Percentiles rank a stretch among this genome's conserved stretches.
phyloP scores from a whole-genome alignment of 2,113 vertebrate genomes.

The Thamnophis sirtalis region DNA sequence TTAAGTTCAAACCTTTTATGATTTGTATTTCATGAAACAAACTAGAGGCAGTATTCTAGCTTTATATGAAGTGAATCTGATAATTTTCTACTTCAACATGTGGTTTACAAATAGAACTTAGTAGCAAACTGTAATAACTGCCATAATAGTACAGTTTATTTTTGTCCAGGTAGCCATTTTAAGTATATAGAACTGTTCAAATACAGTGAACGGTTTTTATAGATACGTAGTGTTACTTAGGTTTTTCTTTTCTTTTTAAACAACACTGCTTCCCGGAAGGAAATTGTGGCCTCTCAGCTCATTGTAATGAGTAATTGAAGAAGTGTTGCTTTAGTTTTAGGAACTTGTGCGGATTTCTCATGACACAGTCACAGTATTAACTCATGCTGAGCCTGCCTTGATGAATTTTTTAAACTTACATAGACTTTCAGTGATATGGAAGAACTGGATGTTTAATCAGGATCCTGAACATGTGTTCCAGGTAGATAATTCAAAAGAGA shows the following conservation, averaged over 20 bases:
- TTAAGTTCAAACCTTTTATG: not conserved
- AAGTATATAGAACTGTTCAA: not conserved
- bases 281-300: slow-evolving; percentile 67
- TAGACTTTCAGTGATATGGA: slow-evolving; percentile 80
- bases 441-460: slow-evolving; percentile 89
- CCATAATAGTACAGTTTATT: not conserved
- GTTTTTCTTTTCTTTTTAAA: slow-evolving; percentile 56
- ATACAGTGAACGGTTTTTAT: slow-evolving; percentile 37
- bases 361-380: not conserved
- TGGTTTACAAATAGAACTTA: not conserved
- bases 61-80: not conserved
- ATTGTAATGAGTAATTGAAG: slow-evolving; percentile 55
- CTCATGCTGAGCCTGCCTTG: slow-evolving; percentile 49
- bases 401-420: slow-evolving; percentile 80
- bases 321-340: slow-evolving; percentile 10
- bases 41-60: not conserved
- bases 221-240: slow-evolving; percentile 46
- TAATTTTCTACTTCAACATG: not conserved
- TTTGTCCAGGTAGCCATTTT: slow-evolving; percentile 17
- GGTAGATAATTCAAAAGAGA: slow-evolving; percentile 91
- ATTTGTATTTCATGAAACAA: not conserved
- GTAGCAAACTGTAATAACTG: not conserved
- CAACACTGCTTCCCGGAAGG: slow-evolving; percentile 79
- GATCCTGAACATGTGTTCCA: slow-evolving; percentile 81
- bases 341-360: not conserved